Percentiles rank a stretch among this genome's conserved stretches.
phyloP scores from a whole-genome alignment of 2,113 vertebrate genomes.

The Calonectris borealis region DNA sequence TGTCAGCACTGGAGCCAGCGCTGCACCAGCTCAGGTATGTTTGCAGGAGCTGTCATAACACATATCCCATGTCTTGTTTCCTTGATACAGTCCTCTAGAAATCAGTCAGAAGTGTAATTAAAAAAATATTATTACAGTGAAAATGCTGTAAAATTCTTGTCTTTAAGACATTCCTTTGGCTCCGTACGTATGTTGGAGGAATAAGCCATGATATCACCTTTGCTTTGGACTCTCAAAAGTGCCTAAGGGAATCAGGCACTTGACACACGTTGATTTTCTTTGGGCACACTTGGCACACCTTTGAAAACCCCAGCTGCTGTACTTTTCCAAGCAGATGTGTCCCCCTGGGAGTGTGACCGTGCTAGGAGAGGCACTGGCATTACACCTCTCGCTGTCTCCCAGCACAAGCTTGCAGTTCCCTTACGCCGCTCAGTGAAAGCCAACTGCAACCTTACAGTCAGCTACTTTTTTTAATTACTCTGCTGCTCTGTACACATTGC shows the following conservation, averaged over 20 bases:
- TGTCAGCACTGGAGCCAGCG: not conserved
- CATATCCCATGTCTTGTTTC: not conserved
- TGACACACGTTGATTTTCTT: not conserved
- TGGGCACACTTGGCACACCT: not conserved
- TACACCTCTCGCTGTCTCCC: not conserved
- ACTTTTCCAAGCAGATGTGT: not conserved
- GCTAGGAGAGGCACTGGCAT: not conserved
- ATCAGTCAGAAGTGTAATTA: not conserved
- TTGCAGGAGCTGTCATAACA: not conserved
- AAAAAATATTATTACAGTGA: not conserved
- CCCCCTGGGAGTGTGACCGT: fast-evolving
- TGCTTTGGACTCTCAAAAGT: not conserved
- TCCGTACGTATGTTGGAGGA: fast-evolving
- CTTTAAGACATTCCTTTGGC: not conserved
- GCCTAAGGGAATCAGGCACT: not conserved
- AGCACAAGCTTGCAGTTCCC: not conserved
- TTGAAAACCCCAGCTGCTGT: not conserved
- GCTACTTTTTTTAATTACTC: not conserved
- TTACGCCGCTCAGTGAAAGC: not conserved
- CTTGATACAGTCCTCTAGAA: not conserved
- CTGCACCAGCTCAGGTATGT: not conserved
- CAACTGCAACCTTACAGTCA: not conserved
- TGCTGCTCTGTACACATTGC: not conserved
- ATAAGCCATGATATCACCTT: not conserved
- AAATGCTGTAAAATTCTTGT: not conserved